Conservation (phyloP, 2,113 vertebrate genomes). For the Halcyon malimbica region DNA sequence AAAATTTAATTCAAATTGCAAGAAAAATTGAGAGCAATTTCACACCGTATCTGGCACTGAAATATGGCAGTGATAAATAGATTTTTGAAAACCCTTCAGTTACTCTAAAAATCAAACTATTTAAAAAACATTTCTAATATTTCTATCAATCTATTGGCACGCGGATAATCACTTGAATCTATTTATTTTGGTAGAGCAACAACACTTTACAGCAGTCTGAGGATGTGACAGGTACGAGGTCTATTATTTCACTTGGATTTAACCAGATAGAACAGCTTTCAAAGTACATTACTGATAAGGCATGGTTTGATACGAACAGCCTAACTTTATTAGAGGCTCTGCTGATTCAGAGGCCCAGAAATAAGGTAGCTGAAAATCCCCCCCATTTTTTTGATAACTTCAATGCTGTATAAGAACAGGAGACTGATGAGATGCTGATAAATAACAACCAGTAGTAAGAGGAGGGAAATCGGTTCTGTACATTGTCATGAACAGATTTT, state of each 20-base stretch:
- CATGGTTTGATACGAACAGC: slow-evolving; percentile 30
- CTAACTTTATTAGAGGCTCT: slow-evolving; percentile 54
- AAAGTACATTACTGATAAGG: slow-evolving; percentile 59
- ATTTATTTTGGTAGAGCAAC: slow-evolving; percentile 11
- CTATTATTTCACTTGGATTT: slow-evolving; percentile 59
- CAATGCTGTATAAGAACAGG: neutral
- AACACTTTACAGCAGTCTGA: slow-evolving; percentile 5
- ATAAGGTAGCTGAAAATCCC: slow-evolving; percentile 28
- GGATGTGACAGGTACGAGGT: slow-evolving; percentile 43
- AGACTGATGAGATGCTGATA: slow-evolving; percentile 6
- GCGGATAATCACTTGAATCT: neutral
- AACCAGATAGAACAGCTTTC: slow-evolving; percentile 62
- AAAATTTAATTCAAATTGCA: neutral
- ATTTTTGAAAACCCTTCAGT: neutral
- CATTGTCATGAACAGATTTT: neutral
- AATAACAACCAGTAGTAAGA: neutral
- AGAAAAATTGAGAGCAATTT: neutral
- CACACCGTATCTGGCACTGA: neutral
- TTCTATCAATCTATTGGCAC: neutral
- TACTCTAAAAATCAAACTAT: neutral
- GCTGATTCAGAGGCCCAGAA: slow-evolving; percentile 48
- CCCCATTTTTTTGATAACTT: slow-evolving; percentile 8
- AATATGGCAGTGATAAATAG: neutral
- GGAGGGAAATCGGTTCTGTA: neutral
- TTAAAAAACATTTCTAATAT: neutral